Evolutionary conservation across 1,140 invertebrate species (phyloP), one percentile per base, ranked within the genome.

Genomic region (Rhynchophorus ferrugineus): DNA sequence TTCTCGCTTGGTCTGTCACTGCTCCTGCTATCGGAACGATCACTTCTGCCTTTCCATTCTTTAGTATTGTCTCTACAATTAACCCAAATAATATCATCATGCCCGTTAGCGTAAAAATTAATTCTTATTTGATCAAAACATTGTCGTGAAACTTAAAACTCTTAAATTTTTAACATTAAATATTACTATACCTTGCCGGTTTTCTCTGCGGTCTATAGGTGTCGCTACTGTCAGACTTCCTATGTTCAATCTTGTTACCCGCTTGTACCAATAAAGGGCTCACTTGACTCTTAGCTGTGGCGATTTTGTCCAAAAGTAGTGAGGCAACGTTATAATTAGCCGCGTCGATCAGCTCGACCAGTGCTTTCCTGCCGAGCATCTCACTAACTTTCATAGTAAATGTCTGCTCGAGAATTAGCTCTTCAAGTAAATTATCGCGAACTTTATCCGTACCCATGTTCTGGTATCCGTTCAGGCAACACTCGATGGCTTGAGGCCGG

Each of bases 401-500:
- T 7, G 62, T 63, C 49, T 75, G 68, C 22, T 76, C 73, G 2
- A 75, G 58, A 2, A 72, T 69, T 3, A 75, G 51, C 36, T 58
- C 59, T 59, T 78, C 75, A 44, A 80, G 71, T 18, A 68, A 59
- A 22, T 63, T 64, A 19, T 68, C 62, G 3, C 74, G 35, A 49
- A 71, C 67, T 13, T 63, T 49, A 57, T 67, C 67, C 0, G 56
- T 37, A n/a, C 59, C 49, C 51, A 69, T 63, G 9, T 68, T 68
- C 49, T 78, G 72, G 55, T 75, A 77, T 17, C 74, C 78, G 50
- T 71, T 73, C 1, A 87, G 66, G 19, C 78, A 75, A 71, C 90
- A 92, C 62, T 80, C 79, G 56, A 91, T 75, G 0, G 86, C 88
- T 69, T 89, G 87, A 0, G 81, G 77, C 20, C 78, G 77, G 36